Percentiles rank a stretch among this genome's conserved stretches.
Conservation (phyloP, 2,888 invertebrate genomes). For the Parelbella ahira region DNA sequence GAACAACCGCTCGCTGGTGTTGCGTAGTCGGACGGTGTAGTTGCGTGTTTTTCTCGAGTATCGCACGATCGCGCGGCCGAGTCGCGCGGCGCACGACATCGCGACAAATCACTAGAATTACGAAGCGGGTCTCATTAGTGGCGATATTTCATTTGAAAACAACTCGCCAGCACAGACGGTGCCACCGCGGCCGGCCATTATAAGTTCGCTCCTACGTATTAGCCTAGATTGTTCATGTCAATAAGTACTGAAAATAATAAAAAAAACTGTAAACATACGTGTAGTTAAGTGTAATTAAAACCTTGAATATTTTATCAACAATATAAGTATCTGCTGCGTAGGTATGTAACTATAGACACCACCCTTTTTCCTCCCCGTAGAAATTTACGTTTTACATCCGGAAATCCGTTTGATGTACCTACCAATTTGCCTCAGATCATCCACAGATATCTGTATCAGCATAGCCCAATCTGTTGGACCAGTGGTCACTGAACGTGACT, state of each 20-base stretch:
- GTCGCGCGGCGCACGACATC: conserved; percentile 41
- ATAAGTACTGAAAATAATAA: neutral
- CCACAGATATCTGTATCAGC: too few relatives aligned
- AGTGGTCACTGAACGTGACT: too few relatives aligned
- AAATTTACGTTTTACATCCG: too few relatives aligned
- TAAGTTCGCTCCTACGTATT: conserved; percentile 5
- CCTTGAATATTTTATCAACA: neutral
- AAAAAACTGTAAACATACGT: too few relatives aligned
- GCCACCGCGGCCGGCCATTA: conserved; percentile 12
- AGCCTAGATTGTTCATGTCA: conserved; percentile 2
- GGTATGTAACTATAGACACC: too few relatives aligned
- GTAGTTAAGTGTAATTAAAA: too few relatives aligned
- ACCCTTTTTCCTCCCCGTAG: too few relatives aligned
- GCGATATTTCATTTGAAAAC: conserved; percentile 43
- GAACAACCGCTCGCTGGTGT: conserved; percentile 1
- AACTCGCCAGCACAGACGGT: conserved; percentile 28
- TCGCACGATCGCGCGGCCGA: conserved; percentile 26
- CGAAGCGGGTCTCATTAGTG: conserved; percentile 59
- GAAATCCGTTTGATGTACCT: too few relatives aligned
- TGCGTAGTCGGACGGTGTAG: conserved; percentile 17
- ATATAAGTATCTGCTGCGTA: too few relatives aligned
- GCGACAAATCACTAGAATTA: conserved; percentile 66
- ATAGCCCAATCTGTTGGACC: too few relatives aligned
- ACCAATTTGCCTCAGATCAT: too few relatives aligned
- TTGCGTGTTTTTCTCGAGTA: conserved; percentile 22